phyloP scores from a whole-genome alignment of 2,797 vertebrate genomes.

The Molossus alvarezi region DNA sequence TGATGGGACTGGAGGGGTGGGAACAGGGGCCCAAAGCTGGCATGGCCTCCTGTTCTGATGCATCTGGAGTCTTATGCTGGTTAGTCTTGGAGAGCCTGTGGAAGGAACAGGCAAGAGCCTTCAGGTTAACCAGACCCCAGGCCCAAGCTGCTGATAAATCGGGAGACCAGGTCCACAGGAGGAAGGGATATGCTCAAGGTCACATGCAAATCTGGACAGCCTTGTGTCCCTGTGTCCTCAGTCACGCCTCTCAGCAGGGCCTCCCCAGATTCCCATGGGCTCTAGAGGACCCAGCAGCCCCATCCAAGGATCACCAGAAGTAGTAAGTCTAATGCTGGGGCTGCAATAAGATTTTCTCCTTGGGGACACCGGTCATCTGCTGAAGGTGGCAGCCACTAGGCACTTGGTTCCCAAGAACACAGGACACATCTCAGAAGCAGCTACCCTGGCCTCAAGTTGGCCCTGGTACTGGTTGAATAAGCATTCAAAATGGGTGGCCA shows the following conservation, averaged over 20 bases:
- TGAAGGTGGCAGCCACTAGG: background rate
- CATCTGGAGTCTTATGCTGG: background rate
- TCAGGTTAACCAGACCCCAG: background rate
- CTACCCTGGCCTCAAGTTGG: background rate
- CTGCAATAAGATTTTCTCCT: background rate
- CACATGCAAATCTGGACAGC: background rate
- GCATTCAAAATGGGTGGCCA: background rate
- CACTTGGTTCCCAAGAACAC: background rate
- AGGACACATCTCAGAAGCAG: background rate
- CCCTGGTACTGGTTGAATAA: background rate
- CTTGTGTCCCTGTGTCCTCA: background rate
- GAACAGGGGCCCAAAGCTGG: background rate
- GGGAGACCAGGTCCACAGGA: background rate
- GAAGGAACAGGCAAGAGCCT: background rate
- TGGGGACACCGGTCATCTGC: background rate
- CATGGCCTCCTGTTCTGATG: background rate
- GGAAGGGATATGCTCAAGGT: background rate
- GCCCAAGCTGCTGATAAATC: background rate
- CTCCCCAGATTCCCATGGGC: background rate
- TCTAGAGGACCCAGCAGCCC: background rate
- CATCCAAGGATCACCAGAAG: background rate
- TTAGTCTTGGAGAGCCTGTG: rapidly evolving
- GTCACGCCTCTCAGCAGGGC: background rate
- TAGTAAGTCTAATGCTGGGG: background rate
- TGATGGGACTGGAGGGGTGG: background rate